Conservation (phyloP, 2,797 vertebrate species). For the Hafferia zeledoni region DNA sequence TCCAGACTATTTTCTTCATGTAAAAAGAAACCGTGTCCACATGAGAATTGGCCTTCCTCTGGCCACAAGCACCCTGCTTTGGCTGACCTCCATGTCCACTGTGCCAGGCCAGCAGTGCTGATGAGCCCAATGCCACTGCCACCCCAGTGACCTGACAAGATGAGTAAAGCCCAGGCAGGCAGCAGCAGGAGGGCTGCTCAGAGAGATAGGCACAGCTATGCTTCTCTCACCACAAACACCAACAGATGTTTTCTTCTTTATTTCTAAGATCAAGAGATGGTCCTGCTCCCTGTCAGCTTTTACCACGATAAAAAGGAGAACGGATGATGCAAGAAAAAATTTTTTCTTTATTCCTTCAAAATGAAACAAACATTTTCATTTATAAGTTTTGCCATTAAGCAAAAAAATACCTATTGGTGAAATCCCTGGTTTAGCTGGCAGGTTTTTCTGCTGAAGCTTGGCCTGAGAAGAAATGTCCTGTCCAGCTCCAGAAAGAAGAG, state of each 20-base stretch:
- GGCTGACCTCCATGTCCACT: background rate
- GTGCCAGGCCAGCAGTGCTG: background rate
- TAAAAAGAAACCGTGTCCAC: background rate
- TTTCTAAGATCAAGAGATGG: background rate
- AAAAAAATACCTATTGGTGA: background rate
- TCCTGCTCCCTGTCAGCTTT: background rate
- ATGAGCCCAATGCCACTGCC: background rate
- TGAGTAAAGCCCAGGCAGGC: background rate
- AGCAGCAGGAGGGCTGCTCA: background rate
- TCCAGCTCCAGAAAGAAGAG: background rate
- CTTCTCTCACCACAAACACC: background rate
- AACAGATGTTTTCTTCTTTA: background rate
- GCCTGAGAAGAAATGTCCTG: background rate
- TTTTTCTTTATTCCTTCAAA: background rate
- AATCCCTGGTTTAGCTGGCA: background rate
- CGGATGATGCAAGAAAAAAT: background rate
- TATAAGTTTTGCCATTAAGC: background rate
- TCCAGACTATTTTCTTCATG: background rate
- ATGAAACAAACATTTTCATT: background rate
- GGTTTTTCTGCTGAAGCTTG: background rate
- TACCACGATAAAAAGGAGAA: background rate
- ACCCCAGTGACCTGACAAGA: background rate
- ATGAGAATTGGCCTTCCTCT: background rate
- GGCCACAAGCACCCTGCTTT: background rate
- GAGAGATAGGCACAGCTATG: background rate